Evolutionary conservation across 2,113 vertebrate species (phyloP), one percentile per base, ranked within the genome.

Genomic region (Tricholaema leucomelas): DNA sequence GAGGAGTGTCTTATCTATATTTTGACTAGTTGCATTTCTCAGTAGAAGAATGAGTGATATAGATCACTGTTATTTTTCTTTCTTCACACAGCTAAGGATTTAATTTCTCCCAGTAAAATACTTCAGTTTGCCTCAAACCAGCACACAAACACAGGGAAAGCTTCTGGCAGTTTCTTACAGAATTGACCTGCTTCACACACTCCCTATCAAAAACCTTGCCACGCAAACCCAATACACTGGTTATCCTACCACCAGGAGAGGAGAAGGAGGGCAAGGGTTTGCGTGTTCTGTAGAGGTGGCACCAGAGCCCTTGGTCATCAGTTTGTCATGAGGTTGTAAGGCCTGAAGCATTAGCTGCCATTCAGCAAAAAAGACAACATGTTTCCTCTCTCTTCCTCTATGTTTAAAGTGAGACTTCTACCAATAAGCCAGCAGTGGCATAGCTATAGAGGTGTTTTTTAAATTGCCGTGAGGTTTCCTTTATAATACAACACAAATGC

Each of bases 341-440:
- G 14, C 9, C 56, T 77, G 25, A 76, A 65, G 50, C 30, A 48
- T 65, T 56, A 83, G 35, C 38, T 75, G n/a, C 21, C 36, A 11
- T 1, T 52, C 70, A 85, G 13, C 21, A 74, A 55, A n/a, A 89
- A 72, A 21, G 19, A 58, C 40, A 58, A 24, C 60, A 33, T 46
- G 8, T 15, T 50, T 75, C 38, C 16, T 46, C 64, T 48, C 25
- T 67, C 31, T 35, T 83, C 69, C 25, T 87, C 21, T 33, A 25
- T 58, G 56, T 82, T 70, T 66, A 48, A 69, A 1, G 1, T 28
- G 15, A 33, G 8, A 52, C 10, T 76, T 63, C 35, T 66, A 73
- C 20, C 0, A 0, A 40, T 27, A 92, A 83, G 12, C 60, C 70
- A 88, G 28, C 1, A 1, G 54, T 42, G 40, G 33, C 24, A 59